Base-by-base conservation (phyloP, 2,888 invertebrate genomes). In the Caenorhabditis becei region DNA sequence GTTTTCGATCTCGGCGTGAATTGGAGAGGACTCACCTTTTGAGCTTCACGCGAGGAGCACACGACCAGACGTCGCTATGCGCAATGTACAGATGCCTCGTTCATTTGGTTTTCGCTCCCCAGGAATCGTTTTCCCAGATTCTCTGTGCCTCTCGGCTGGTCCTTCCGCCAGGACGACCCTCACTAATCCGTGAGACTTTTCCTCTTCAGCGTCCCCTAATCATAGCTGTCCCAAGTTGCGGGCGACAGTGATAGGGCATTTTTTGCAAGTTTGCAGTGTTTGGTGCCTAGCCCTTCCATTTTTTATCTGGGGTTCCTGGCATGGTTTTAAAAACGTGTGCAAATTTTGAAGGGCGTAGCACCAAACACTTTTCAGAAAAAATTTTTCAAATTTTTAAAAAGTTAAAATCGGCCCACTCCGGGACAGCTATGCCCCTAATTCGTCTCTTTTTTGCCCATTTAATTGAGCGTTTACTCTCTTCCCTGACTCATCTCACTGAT, bases 151-250 rank as follows among this genome's bases (percentile, higher is more conserved):
- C 16, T 53, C 16, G 8, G 53, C 10, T 53, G 53, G 53, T 53
- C 53, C 53, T 26, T 20, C 2, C 16, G 11, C 11, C 41, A 14
- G 2, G 28, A n/a, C 41, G 54, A 16, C 54, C 14, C 54, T 16
- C 37, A 35, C 41, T 59, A 59, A 59, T 59, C 59, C 59, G 59
- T 59, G 59, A 16, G 59, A 59, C 20, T 59, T 41, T 56, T 56
- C 35, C n/a, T 18, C 41, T 41, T 41, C 41, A 14, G 41, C 14
- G 41, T 41, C 16, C 16, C 10, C 14, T n/a, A n/a, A n/a, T n/a
- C n/a, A n/a, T n/a, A n/a, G n/a, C n/a, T n/a, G n/a, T n/a, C n/a
- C n/a, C n/a, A n/a, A n/a, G n/a, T n/a, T n/a, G n/a, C n/a, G n/a
- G n/a, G n/a, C n/a, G n/a, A n/a, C n/a, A n/a, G n/a, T n/a, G n/a